These are phyloP conservation scores for Sparidentex hasta DNA, from an alignment of 2,797 vertebrate species.

Conservation along the genomic window DNA sequence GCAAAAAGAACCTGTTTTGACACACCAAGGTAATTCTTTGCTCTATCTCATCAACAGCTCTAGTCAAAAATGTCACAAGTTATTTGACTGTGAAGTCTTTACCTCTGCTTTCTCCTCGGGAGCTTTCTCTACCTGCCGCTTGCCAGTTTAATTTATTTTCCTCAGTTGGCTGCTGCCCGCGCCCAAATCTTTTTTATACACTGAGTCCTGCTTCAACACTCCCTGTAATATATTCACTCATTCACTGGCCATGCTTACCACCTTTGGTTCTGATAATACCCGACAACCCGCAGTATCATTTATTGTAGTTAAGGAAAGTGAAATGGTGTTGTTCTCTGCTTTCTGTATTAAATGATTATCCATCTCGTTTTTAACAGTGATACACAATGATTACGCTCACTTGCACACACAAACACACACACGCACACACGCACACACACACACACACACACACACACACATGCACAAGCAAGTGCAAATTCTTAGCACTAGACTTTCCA, in stretches of 20 bases:
- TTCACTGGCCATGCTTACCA: slow-evolving; percentile 37
- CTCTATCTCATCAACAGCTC: slow-evolving; percentile 77
- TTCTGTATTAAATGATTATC: slow-evolving; percentile 57
- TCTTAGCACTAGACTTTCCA: slow-evolving; percentile 47
- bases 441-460: too few relatives aligned
- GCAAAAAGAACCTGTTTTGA: slow-evolving; percentile 71
- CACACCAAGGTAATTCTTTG: slow-evolving; percentile 75
- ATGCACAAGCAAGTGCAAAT: slow-evolving; percentile 24
- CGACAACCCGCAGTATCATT: slow-evolving; percentile 51
- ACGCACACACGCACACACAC: not conserved
- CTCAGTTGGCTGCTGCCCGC: slow-evolving; percentile 54
- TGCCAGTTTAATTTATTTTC: slow-evolving; percentile 73
- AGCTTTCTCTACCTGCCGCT: slow-evolving; percentile 65
- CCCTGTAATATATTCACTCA: slow-evolving; percentile 64
- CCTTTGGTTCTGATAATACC: slow-evolving; percentile 57
- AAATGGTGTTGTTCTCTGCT: slow-evolving; percentile 44
- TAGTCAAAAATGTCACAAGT: slow-evolving; percentile 80
- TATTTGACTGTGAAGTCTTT: slow-evolving; percentile 78
- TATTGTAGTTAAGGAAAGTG: slow-evolving; percentile 45
- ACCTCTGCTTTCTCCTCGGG: slow-evolving; percentile 56
- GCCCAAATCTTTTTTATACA: slow-evolving; percentile 37
- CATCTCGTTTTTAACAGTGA: slow-evolving; percentile 30
- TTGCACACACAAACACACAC: not conserved
- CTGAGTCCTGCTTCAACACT: slow-evolving; percentile 45
- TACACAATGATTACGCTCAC: slow-evolving; percentile 23